Evolutionary conservation across 2,888 invertebrate genomes (phyloP).

Genomic region (Argyresthia goedartella): DNA sequence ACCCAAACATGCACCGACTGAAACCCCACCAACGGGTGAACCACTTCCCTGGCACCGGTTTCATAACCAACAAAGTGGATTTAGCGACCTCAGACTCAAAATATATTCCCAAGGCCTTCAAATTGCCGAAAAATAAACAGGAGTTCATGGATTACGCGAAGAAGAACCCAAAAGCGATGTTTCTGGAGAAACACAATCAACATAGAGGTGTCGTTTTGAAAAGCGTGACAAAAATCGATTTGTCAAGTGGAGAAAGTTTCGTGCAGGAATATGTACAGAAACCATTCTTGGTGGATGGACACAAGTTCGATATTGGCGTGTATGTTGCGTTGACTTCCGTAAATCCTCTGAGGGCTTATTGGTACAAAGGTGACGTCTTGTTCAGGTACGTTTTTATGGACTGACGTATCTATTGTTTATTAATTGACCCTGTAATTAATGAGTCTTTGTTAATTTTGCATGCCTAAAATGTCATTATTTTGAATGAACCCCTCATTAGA

Average conservation of each 20-base stretch:
- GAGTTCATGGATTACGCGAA: slow-evolving; percentile 77
- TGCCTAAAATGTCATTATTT: too few species aligned
- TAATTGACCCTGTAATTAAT: too few species aligned
- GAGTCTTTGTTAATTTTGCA: too few species aligned
- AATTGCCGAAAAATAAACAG: slow-evolving; percentile 81
- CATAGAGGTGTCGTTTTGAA: slow-evolving; percentile 90
- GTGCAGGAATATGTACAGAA: slow-evolving; percentile 92
- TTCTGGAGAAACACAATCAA: slow-evolving; percentile 93
- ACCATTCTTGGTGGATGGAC: slow-evolving; percentile 91
- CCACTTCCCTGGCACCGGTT: slow-evolving; percentile 95
- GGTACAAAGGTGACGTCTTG: slow-evolving; percentile 89
- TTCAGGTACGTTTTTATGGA: slow-evolving; percentile 73
- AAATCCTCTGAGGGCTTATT: slow-evolving; percentile 89
- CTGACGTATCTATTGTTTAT: slow-evolving; percentile 11
- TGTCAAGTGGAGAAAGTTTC: slow-evolving; percentile 80
- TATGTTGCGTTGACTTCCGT: slow-evolving; percentile 93
- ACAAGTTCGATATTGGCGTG: slow-evolving; percentile 97
- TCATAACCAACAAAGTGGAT: slow-evolving; percentile 90
- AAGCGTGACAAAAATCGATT: slow-evolving; percentile 77
- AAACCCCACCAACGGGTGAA: slow-evolving; percentile 86
- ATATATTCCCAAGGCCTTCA: slow-evolving; percentile 90
- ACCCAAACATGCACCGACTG: slow-evolving; percentile 65
- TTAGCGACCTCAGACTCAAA: slow-evolving; percentile 84
- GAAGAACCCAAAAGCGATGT: slow-evolving; percentile 77
- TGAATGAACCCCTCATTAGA: too few species aligned